These are phyloP conservation scores for Bombylius major DNA, from an alignment of 2,888 invertebrate genomes.

Conservation along the genomic window DNA sequence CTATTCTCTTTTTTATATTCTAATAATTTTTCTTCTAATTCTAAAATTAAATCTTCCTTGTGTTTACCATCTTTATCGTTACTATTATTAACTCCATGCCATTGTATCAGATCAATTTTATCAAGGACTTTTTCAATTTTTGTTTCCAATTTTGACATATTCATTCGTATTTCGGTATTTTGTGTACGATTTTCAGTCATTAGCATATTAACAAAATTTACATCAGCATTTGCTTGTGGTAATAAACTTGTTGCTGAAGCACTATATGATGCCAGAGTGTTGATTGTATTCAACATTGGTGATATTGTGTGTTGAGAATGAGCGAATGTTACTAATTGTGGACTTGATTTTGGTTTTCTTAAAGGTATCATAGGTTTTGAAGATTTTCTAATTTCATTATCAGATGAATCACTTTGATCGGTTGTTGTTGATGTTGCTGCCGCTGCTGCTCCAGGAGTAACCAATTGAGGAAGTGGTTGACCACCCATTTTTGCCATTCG, in stretches of 20 bases:
- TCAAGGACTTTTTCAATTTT: slow-evolving; percentile 49
- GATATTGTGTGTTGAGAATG: slow-evolving; percentile 6
- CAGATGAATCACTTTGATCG: slow-evolving; percentile 37
- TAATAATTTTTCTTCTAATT: slow-evolving; percentile 31
- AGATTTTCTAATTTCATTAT: slow-evolving; percentile 27
- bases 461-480: slow-evolving; percentile 32
- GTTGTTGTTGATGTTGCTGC: slow-evolving; percentile 19
- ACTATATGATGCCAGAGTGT: neutral
- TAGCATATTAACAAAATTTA: slow-evolving; percentile 41
- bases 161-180: slow-evolving; percentile 52
- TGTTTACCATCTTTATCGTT: slow-evolving; percentile 10
- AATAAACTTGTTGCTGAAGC: slow-evolving; percentile 7
- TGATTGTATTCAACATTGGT: neutral
- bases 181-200: slow-evolving; percentile 49
- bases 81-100: slow-evolving; percentile 1
- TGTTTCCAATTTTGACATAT: slow-evolving; percentile 47
- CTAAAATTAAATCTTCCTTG: slow-evolving; percentile 23
- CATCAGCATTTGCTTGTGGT: slow-evolving; percentile 14
- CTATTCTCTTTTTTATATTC: slow-evolving; percentile 32
- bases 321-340: slow-evolving; percentile 19
- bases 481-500: slow-evolving; percentile 49
- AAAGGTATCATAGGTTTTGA: slow-evolving; percentile 13
- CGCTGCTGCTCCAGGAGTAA: slow-evolving; percentile 7
- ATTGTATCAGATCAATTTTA: slow-evolving; percentile 33
- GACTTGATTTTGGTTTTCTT: slow-evolving; percentile 11